Percentiles rank a stretch among this genome's conserved stretches.
Evolutionary conservation across 2,113 vertebrate genomes (phyloP).

Genomic region (Lichenostomus cassidix): DNA sequence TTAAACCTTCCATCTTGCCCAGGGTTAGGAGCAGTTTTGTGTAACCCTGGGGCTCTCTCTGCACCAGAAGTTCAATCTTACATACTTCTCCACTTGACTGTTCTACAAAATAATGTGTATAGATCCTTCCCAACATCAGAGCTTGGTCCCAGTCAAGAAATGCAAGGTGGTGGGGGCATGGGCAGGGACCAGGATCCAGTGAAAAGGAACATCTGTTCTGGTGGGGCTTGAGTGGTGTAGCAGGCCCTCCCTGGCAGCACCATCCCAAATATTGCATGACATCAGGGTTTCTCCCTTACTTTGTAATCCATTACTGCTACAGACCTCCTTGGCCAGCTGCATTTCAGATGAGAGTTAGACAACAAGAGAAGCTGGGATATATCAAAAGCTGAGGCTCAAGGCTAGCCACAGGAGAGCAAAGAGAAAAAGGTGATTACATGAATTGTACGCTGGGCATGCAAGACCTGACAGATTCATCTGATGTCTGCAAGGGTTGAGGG

Average conservation of each 20-base stretch:
- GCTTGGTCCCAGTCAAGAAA: neutral
- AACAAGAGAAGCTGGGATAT: neutral
- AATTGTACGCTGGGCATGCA: fast-evolving
- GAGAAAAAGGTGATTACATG: neutral
- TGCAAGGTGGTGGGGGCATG: neutral
- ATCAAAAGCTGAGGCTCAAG: neutral
- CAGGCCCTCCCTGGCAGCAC: neutral
- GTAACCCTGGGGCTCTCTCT: neutral
- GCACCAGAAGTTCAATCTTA: neutral
- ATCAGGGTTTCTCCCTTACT: neutral
- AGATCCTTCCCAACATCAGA: neutral
- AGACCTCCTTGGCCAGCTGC: neutral
- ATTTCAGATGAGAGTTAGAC: neutral
- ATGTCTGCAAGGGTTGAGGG: neutral
- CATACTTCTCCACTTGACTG: neutral
- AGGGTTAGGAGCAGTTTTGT: neutral
- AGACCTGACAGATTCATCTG: neutral
- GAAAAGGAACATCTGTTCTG: neutral
- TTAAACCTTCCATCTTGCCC: neutral
- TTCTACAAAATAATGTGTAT: neutral
- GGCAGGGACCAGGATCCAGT: neutral
- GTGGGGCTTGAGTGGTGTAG: neutral
- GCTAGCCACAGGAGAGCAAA: neutral
- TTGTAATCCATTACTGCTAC: neutral
- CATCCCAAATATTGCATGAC: fast-evolving